Evolutionary conservation across 2,797 vertebrate genomes (phyloP).

Genomic region (Eurystomus glaucurus): DNA sequence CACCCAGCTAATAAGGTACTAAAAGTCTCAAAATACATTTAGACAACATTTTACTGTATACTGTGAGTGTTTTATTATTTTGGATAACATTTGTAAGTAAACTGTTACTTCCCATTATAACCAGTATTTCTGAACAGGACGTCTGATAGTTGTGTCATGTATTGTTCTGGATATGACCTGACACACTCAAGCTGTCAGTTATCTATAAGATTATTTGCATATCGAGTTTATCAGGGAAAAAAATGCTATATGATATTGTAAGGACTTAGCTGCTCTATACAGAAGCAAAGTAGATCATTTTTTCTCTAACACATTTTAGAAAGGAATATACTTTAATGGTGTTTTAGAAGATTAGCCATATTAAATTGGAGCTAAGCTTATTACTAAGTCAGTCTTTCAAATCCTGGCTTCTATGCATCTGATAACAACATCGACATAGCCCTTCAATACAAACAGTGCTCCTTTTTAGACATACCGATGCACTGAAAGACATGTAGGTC

Average conservation of each 20-base stretch:
- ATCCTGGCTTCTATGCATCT: background rate
- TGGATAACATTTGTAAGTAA: background rate
- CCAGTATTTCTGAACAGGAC: background rate
- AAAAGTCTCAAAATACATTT: background rate
- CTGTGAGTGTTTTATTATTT: background rate
- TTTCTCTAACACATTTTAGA: background rate
- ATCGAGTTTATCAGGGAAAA: background rate
- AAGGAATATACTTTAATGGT: background rate
- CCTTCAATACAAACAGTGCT: background rate
- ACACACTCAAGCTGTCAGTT: background rate
- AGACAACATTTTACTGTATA: background rate
- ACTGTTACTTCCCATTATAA: background rate
- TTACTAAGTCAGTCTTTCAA: slow-evolving; percentile 28
- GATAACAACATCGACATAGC: background rate
- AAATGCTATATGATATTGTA: background rate
- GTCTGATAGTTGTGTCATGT: background rate
- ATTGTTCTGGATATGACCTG: background rate
- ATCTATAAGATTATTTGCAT: background rate
- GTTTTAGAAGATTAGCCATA: slow-evolving; percentile 34
- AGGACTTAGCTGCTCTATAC: background rate
- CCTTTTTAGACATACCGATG: background rate
- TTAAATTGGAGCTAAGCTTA: slow-evolving; percentile 35
- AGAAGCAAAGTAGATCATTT: background rate
- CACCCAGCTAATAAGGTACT: background rate
- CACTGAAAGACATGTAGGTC: background rate